Conservation (phyloP, 2,888 invertebrate species). For the Xanthorhoe spadicearia region DNA sequence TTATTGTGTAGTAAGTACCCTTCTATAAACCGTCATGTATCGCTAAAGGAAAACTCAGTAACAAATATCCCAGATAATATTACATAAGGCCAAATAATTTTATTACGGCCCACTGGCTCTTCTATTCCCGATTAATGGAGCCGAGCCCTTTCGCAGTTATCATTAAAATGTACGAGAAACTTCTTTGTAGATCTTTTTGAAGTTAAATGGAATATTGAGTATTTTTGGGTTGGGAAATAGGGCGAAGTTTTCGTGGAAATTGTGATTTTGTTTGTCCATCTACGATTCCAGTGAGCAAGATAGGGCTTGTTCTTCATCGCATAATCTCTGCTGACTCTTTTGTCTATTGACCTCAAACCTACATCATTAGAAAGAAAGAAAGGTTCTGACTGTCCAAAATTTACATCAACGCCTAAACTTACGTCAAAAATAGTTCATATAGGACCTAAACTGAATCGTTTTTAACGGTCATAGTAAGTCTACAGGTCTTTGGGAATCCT, state of each 20-base stretch:
- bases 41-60: conserved; percentile 13
- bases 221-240: conserved; percentile 8
- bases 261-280: not conserved
- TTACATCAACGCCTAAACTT: too few relatives aligned
- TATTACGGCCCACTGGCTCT: conserved; percentile 36
- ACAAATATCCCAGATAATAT: conserved; percentile 31
- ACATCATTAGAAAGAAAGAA: too few relatives aligned
- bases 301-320: not conserved
- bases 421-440: too few relatives aligned
- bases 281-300: not conserved
- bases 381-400: too few relatives aligned
- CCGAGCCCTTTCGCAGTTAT: conserved; percentile 34
- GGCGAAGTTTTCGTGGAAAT: not conserved
- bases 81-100: conserved; percentile 40
- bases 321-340: not conserved
- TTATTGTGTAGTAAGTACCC: not conserved
- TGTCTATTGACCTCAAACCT: not conserved
- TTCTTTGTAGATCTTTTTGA: conserved; percentile 22
- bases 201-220: conserved; percentile 24
- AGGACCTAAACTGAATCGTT: too few relatives aligned
- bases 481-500: too few relatives aligned
- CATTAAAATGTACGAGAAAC: conserved; percentile 32
- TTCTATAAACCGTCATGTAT: conserved; percentile 6
- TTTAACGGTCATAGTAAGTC: too few relatives aligned
- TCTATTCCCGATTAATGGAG: conserved; percentile 44